Evolutionary conservation across 2,888 invertebrate genomes (phyloP).

Genomic region (Polydrusus tereticollis): DNA sequence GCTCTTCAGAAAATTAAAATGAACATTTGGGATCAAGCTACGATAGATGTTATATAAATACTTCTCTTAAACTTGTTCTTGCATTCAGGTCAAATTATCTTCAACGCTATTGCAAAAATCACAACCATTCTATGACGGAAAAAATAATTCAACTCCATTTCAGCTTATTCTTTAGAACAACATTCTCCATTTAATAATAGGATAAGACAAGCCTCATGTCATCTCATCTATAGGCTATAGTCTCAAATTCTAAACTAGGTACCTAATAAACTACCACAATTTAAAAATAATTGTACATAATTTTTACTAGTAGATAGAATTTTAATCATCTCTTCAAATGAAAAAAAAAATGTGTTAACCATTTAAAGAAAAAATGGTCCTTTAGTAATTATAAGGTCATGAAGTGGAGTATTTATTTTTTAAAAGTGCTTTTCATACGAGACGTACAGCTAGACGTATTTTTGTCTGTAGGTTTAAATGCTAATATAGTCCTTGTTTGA

Average conservation of each 20-base stretch:
- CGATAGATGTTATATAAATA: slow-evolving; percentile 34
- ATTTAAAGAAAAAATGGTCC: slow-evolving; percentile 33
- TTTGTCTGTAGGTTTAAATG: too few species aligned
- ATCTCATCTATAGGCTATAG: slow-evolving; percentile 23
- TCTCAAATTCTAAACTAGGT: slow-evolving; percentile 45
- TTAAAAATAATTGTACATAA: slow-evolving; percentile 29
- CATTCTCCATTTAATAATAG: not conserved
- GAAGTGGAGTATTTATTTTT: too few species aligned
- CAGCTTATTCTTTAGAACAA: too few species aligned
- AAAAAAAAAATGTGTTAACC: slow-evolving; percentile 42
- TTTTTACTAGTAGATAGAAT: slow-evolving; percentile 38
- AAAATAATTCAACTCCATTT: too few species aligned
- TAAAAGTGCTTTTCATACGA: too few species aligned
- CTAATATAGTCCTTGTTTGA: too few species aligned
- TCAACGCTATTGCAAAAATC: not conserved
- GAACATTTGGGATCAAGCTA: slow-evolving; percentile 58
- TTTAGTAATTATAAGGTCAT: not conserved
- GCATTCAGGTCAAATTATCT: slow-evolving; percentile 25
- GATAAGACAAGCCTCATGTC: not conserved
- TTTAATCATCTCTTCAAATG: slow-evolving; percentile 29
- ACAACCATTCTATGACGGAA: not conserved
- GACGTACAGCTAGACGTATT: too few species aligned
- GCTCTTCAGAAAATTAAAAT: slow-evolving; percentile 24
- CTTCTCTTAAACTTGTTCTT: slow-evolving; percentile 29
- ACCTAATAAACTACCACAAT: slow-evolving; percentile 9